phyloP scores from a whole-genome alignment of 2,888 invertebrate species.

The Cyclophora albipunctata region DNA sequence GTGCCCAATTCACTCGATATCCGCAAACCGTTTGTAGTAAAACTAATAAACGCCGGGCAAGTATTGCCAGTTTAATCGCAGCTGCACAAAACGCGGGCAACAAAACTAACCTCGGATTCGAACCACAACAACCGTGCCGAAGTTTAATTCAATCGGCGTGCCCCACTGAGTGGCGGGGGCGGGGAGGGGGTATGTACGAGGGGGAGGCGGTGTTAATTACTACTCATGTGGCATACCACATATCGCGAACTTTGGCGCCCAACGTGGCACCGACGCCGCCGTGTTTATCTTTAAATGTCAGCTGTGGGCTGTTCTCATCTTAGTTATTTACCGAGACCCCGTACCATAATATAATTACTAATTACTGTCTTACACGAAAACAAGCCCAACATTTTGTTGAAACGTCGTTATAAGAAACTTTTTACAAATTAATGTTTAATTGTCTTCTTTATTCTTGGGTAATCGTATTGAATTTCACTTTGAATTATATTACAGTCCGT shows the following conservation, averaged over 20 bases:
- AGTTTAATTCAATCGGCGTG: constrained; percentile 74
- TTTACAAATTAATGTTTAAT: too few species aligned
- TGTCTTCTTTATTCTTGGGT: too few species aligned
- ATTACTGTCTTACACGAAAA: not conserved
- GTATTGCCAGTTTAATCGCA: constrained; percentile 67
- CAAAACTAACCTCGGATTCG: constrained; percentile 66
- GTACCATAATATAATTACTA: not conserved
- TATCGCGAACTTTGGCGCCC: constrained; percentile 70
- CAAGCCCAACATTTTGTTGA: not conserved
- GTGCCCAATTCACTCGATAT: constrained; percentile 8
- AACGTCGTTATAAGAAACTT: too few species aligned
- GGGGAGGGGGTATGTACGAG: constrained; percentile 17
- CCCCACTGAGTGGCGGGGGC: constrained; percentile 41
- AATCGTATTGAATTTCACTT: too few species aligned
- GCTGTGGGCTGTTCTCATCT: constrained; percentile 37
- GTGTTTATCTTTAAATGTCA: constrained; percentile 63
- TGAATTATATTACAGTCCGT: too few species aligned
- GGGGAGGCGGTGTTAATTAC: constrained; percentile 66
- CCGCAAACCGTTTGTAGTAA: constrained; percentile 24
- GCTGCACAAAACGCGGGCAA: constrained; percentile 63
- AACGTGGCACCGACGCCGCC: constrained; percentile 43
- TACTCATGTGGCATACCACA: constrained; percentile 69
- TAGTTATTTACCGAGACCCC: constrained; percentile 29
- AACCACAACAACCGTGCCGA: constrained; percentile 69
- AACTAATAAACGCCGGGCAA: constrained; percentile 65